phyloP scores from a whole-genome alignment of 2,113 vertebrate species.

The Python bivittatus region DNA sequence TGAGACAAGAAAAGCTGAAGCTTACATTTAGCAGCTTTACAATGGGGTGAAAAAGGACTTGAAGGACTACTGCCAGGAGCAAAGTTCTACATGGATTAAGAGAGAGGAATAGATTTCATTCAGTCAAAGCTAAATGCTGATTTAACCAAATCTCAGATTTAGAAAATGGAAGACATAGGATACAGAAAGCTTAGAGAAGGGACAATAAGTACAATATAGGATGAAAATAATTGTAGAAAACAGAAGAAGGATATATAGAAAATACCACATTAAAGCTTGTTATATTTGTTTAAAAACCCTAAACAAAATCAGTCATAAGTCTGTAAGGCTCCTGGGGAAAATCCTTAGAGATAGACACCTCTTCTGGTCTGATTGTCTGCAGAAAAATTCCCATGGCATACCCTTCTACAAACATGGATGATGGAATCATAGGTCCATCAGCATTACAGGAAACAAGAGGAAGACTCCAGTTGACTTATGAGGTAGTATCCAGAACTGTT shows the following conservation, averaged over 20 bases:
- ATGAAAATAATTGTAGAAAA: neutral
- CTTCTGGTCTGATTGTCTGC: neutral
- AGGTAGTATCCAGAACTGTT: constrained; percentile 12
- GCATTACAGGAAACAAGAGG: neutral
- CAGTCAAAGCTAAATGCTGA: neutral
- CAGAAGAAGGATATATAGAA: no score
- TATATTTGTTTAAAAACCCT: neutral
- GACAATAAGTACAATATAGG: neutral
- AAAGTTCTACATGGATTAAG: neutral
- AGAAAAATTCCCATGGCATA: neutral
- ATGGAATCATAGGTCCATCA: neutral
- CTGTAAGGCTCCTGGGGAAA: neutral
- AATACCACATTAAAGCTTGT: neutral
- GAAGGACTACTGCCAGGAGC: neutral
- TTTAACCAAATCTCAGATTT: neutral
- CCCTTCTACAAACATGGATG: neutral
- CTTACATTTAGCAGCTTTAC: neutral
- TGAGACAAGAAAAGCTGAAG: neutral
- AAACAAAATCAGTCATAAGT: neutral
- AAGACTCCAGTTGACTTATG: neutral
- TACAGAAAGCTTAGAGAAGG: neutral
- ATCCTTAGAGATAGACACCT: neutral
- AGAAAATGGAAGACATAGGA: neutral
- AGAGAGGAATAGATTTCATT: neutral
- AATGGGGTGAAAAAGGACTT: no score